These are phyloP conservation scores for Homarus gammarus DNA, from an alignment of 2,888 invertebrate genomes.

Conservation along the genomic window DNA sequence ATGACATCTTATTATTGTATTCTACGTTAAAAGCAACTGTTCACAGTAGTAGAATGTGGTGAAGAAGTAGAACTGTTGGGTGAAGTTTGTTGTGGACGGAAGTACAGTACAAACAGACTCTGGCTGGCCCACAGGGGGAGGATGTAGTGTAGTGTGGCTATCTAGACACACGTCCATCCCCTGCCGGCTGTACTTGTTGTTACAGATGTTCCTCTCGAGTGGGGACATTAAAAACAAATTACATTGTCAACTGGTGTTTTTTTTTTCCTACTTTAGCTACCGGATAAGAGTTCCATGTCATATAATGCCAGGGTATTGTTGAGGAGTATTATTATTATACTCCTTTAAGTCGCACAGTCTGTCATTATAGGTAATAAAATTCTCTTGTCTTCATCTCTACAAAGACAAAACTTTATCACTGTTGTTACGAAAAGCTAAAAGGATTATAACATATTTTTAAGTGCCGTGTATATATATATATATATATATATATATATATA, in stretches of 20 bases:
- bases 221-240: not conserved
- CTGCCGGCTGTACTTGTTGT: too few species aligned
- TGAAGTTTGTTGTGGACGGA: too few species aligned
- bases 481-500: constrained; percentile 54
- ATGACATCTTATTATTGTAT: too few species aligned
- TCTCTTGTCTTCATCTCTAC: not conserved
- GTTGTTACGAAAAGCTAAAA: not conserved
- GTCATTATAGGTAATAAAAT: not conserved
- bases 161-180: too few species aligned
- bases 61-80: too few species aligned
- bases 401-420: not conserved
- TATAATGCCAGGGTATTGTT: not conserved
- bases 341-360: not conserved
- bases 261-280: not conserved
- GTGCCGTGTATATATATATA: constrained; percentile 38
- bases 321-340: not conserved
- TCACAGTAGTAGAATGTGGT: too few species aligned
- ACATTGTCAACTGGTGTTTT: not conserved
- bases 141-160: too few species aligned
- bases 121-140: too few species aligned
- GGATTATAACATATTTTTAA: not conserved
- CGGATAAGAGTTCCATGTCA: not conserved
- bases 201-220: not conserved
- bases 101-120: too few species aligned
- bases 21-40: too few species aligned